phyloP scores from a whole-genome alignment of 2,888 invertebrate genomes.

The Eudemis profundana region DNA sequence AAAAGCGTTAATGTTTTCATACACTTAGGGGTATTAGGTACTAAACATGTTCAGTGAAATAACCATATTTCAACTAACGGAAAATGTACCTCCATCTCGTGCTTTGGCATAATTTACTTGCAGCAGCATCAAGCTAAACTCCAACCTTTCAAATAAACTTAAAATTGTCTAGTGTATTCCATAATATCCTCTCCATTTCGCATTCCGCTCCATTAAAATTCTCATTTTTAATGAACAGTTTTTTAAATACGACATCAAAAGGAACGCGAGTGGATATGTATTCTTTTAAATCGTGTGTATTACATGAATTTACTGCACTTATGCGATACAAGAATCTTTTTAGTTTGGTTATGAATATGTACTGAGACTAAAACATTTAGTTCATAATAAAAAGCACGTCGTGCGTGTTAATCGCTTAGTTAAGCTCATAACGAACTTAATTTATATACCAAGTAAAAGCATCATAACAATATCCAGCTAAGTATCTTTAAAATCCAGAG shows the following conservation, averaged over 20 bases:
- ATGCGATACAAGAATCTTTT: too few species aligned
- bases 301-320: not conserved
- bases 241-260: slow-evolving; percentile 11
- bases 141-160: slow-evolving; percentile 13
- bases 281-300: slow-evolving; percentile 1
- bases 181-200: slow-evolving; percentile 16
- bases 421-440: too few species aligned
- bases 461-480: too few species aligned
- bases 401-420: too few species aligned
- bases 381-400: too few species aligned
- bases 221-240: slow-evolving; percentile 14
- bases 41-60: too few species aligned
- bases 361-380: too few species aligned
- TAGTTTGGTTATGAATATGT: too few species aligned
- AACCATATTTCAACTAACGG: not conserved
- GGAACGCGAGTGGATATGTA: slow-evolving; percentile 15
- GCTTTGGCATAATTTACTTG: not conserved
- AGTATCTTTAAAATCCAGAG: too few species aligned
- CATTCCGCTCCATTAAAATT: slow-evolving; percentile 34
- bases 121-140: not conserved
- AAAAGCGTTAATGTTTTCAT: too few species aligned
- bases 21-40: too few species aligned
- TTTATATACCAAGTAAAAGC: too few species aligned
- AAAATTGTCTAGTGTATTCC: slow-evolving; percentile 11
- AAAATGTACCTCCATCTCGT: not conserved